Evolutionary conservation across 2,113 vertebrate species (phyloP), one percentile per base, ranked within the genome.

Genomic region (Deroptyus accipitrinus): DNA sequence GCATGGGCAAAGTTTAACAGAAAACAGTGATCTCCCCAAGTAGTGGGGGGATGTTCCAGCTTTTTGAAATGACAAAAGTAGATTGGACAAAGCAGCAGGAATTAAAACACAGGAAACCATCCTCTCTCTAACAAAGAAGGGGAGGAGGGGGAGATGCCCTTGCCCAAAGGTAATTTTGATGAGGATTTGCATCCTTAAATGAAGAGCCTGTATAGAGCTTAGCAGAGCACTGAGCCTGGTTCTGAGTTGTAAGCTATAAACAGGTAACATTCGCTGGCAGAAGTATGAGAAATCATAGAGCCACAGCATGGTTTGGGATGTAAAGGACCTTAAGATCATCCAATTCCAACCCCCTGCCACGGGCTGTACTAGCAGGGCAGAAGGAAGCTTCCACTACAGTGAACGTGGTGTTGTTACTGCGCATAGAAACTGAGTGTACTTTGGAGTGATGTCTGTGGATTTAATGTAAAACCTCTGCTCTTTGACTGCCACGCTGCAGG

Each of bases 331-430:
- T 37, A 84, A 42, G 11, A 9, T 5, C 37, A 66, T 6, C 16
- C 8, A 4, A 2, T 22, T 1, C 23, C 49, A 63, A 55, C 1
- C 46, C 4, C 20, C 17, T 35, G 48, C 37, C 57, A 24, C 5
- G 8, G 51, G 42, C 14, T 33, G n/a, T 9, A n/a, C 12, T 3
- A 15, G 62, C 41, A 39, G 24, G n/a, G 68, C 64, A 54, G 72
- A 33, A 77, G 11, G 9, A 41, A 62, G 51, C 20, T 49, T 8
- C 16, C 12, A 3, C 42, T 9, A 10, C 12, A 13, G 46, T 0
- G 2, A 11, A 14, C 0, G 2, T 1, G 24, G 54, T 9, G 33
- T 8, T 17, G 33, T 30, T 27, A 20, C 48, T n/a, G 1, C 24
- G 4, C 42, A 18, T 27, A 59, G 41, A 41, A 63, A 67, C 1